These are phyloP conservation scores for Pogonocherus hispidulus DNA, from an alignment of 2,888 invertebrate genomes.

Conservation along the genomic window DNA sequence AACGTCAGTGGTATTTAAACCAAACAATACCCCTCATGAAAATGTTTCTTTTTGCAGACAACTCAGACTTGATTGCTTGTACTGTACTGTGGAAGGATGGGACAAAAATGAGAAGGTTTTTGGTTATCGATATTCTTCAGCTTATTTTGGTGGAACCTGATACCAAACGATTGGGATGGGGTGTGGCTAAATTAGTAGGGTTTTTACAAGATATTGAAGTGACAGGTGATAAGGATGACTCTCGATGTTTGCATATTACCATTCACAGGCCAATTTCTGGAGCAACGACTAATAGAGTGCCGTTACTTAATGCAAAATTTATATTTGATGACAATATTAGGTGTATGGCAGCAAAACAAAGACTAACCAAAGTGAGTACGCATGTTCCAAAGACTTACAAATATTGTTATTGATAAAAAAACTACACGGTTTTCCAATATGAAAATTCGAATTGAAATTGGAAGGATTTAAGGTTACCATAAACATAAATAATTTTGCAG, in stretches of 20 bases:
- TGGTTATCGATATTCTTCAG: constrained; percentile 96
- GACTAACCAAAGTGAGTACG: constrained; percentile 78
- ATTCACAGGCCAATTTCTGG: constrained; percentile 85
- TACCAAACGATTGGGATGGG: constrained; percentile 91
- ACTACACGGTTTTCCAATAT: no score
- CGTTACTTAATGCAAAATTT: constrained; percentile 91
- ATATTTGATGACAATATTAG: constrained; percentile 99
- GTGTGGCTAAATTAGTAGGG: constrained; percentile 96
- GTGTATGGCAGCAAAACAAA: constrained; percentile 98
- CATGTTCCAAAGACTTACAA: no score
- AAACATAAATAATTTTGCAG: no score
- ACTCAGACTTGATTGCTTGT: constrained; percentile 97
- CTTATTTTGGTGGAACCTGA: constrained; percentile 98
- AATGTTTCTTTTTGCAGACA: constrained; percentile 77
- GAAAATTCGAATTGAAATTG: no score
- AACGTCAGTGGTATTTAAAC: constrained; percentile 46
- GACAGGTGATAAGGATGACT: constrained; percentile 96
- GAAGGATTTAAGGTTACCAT: no score
- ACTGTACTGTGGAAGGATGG: constrained; percentile 93
- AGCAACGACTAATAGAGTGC: constrained; percentile 78
- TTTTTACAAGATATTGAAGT: constrained; percentile 96
- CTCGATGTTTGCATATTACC: constrained; percentile 93
- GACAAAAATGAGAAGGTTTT: constrained; percentile 90
- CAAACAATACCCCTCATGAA: constrained; percentile 53
- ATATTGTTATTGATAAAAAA: no score